phyloP scores from a whole-genome alignment of 2,888 invertebrate genomes.

The Mythimna albipuncta region DNA sequence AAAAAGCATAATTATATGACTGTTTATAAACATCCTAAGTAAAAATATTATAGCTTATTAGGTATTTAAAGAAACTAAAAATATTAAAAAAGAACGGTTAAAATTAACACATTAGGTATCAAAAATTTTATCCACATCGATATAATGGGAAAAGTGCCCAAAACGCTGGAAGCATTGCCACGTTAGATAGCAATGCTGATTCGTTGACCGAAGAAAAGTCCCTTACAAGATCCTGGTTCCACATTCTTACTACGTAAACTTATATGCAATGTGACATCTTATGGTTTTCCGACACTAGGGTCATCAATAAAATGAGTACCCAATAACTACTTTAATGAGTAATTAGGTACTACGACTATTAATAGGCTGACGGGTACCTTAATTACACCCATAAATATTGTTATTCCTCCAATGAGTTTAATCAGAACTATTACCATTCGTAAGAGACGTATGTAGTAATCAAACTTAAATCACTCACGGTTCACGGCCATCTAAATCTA shows the following conservation, averaged over 20 bases:
- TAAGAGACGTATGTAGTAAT: neutral
- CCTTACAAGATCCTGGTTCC: neutral
- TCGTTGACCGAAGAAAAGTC: too few relatives aligned
- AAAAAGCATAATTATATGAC: too few relatives aligned
- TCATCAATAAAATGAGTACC: neutral
- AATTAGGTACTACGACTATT: neutral
- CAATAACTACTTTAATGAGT: neutral
- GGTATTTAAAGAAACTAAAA: too few relatives aligned
- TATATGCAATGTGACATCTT: neutral
- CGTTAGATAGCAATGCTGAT: too few relatives aligned
- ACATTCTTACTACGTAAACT: neutral
- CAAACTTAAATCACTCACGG: constrained; percentile 14
- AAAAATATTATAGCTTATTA: too few relatives aligned
- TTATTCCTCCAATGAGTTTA: neutral
- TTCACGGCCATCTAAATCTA: constrained; percentile 7
- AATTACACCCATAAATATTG: constrained; percentile 3
- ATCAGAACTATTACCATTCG: neutral
- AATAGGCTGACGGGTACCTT: neutral
- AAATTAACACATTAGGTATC: too few relatives aligned
- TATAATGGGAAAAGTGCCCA: too few relatives aligned
- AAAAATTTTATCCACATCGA: too few relatives aligned
- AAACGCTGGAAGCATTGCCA: too few relatives aligned
- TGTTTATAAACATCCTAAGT: too few relatives aligned
- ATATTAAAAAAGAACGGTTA: too few relatives aligned
- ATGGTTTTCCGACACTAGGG: neutral